These are phyloP conservation scores for Hycleus cichorii DNA, from an alignment of 1,140 invertebrate species.

Conservation along the genomic window DNA sequence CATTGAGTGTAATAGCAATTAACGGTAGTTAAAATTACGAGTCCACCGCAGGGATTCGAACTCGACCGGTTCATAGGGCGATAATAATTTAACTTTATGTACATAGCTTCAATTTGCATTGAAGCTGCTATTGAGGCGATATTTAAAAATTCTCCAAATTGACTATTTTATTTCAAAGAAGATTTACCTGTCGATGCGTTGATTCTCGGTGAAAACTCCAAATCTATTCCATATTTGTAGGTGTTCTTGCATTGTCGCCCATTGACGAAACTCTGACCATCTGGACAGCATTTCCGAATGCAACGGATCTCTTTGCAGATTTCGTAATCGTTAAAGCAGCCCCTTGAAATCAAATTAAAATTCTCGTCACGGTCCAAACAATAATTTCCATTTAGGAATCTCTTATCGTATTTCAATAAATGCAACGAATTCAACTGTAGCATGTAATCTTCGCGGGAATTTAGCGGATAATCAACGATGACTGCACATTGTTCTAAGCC, in stretches of 20 bases:
- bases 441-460: not conserved
- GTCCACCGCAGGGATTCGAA: too few species aligned
- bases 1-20: too few species aligned
- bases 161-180: not conserved
- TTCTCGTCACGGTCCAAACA: conserved; percentile 6
- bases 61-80: too few species aligned
- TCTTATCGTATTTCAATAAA: not conserved
- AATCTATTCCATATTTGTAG: conserved; percentile 19
- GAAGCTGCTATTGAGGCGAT: too few species aligned
- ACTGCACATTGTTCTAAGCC: conserved; percentile 23
- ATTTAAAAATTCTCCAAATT: too few species aligned
- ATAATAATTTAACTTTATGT: too few species aligned
- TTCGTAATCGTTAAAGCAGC: conserved; percentile 19
- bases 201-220: conserved; percentile 17
- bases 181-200: conserved; percentile 20
- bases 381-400: not conserved
- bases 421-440: conserved; percentile 4
- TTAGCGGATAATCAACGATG: conserved; percentile 16
- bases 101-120: too few species aligned
- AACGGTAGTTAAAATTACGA: too few species aligned
- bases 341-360: conserved; percentile 11
- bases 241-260: conserved; percentile 21
- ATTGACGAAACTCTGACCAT: conserved; percentile 27
- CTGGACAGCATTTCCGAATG: conserved; percentile 31
- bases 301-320: conserved; percentile 21